phyloP scores from a whole-genome alignment of 2,113 vertebrate species.

The Lagenorhynchus albirostris region DNA sequence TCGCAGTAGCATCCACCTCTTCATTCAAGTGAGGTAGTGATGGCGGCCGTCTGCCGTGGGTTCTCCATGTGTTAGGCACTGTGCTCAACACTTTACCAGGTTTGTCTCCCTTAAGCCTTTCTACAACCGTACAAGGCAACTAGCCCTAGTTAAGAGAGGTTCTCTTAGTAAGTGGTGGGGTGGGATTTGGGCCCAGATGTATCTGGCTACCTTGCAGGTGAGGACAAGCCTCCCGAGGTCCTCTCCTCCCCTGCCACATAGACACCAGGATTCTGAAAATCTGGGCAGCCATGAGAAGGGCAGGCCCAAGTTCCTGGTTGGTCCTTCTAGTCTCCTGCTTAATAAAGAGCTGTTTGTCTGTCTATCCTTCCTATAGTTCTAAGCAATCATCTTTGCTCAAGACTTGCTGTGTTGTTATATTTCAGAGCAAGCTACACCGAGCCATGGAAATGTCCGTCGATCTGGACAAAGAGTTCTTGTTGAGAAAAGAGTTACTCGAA shows the following conservation, averaged over 20 bases:
- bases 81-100: not conserved
- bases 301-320: not conserved
- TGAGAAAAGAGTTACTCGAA: constrained; percentile 77
- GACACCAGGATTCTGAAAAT: not conserved
- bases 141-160: not conserved
- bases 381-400: not conserved
- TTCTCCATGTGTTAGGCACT: not conserved
- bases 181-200: not conserved
- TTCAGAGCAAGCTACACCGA: constrained; percentile 82
- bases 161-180: not conserved
- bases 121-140: not conserved
- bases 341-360: not conserved
- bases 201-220: not conserved
- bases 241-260: too few relatives aligned
- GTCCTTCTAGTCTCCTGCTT: not conserved
- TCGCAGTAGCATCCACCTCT: too few relatives aligned
- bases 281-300: not conserved
- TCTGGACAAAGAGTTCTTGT: constrained; percentile 79
- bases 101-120: not conserved
- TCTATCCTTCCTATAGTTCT: accelerated
- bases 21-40: not conserved
- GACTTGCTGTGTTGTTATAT: not conserved
- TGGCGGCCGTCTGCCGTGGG: not conserved
- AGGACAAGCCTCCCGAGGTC: not conserved
- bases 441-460: constrained; percentile 47